These are phyloP conservation scores for Drosophila melanogaster DNA, from an alignment of 1,140 invertebrate genomes.

Conservation along the genomic window DNA sequence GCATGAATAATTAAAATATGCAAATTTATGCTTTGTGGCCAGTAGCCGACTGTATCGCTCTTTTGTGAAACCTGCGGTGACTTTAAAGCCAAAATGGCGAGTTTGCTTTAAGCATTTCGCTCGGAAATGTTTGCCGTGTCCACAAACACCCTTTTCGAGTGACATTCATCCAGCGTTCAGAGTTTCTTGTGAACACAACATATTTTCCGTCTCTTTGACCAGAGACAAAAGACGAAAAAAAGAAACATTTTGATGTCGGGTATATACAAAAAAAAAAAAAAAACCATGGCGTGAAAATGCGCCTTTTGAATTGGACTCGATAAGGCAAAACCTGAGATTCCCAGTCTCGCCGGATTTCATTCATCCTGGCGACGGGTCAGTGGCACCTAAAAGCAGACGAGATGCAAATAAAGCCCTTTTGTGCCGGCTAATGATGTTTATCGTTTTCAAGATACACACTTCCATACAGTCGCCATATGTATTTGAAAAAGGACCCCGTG, in stretches of 20 bases:
- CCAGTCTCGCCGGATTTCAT: not conserved
- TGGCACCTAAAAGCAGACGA: slow-evolving; percentile 73
- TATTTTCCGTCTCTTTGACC: slow-evolving; percentile 66
- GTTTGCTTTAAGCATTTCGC: slow-evolving; percentile 44
- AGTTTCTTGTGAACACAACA: slow-evolving; percentile 48
- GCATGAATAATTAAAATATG: slow-evolving; percentile 83
- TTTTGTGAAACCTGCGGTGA: slow-evolving; percentile 9
- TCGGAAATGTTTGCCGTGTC: slow-evolving; percentile 57
- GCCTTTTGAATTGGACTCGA: slow-evolving; percentile 75
- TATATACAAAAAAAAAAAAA: slow-evolving; percentile 35
- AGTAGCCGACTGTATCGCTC: slow-evolving; percentile 36
- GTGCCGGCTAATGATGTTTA: slow-evolving; percentile 77
- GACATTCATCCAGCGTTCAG: slow-evolving; percentile 9
- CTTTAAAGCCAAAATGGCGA: slow-evolving; percentile 49
- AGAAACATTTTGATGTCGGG: slow-evolving; percentile 1
- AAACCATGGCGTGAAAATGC: slow-evolving; percentile 71
- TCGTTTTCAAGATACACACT: slow-evolving; percentile 59
- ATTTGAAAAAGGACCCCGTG: slow-evolving; percentile 44
- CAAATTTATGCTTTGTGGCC: slow-evolving; percentile 71
- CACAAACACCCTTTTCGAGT: slow-evolving; percentile 38
- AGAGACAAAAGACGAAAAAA: slow-evolving; percentile 30
- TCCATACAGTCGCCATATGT: slow-evolving; percentile 19
- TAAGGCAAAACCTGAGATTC: slow-evolving; percentile 64
- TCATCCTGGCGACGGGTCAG: slow-evolving; percentile 52
- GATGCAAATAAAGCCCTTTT: slow-evolving; percentile 79